phyloP scores from a whole-genome alignment of 2,797 vertebrate species.

The Pipistrellus nathusii region DNA sequence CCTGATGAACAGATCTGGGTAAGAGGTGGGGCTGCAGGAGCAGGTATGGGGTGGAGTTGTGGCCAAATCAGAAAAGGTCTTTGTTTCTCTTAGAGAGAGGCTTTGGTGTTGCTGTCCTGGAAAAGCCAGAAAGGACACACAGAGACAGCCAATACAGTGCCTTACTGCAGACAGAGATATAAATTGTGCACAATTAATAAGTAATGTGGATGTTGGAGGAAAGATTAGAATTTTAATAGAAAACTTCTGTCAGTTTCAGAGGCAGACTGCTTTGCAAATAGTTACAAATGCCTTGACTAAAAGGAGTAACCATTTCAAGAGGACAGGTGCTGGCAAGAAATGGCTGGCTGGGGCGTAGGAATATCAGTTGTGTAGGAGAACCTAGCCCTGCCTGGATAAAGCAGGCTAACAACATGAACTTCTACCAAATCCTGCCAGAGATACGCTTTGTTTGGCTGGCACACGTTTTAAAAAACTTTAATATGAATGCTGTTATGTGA shows the following conservation, averaged over 20 bases:
- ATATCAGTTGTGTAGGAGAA: not conserved
- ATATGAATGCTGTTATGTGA: not conserved
- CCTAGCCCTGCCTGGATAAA: not conserved
- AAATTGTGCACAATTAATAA: not conserved
- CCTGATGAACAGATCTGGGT: not conserved
- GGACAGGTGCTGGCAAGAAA: not conserved
- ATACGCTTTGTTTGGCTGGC: not conserved
- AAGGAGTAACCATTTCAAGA: not conserved
- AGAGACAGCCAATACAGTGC: not conserved
- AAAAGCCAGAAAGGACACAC: not conserved
- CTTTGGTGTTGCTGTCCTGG: not conserved
- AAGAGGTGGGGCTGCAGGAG: no score
- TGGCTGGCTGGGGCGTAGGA: accelerated
- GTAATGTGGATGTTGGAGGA: not conserved
- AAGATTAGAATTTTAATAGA: not conserved
- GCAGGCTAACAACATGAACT: not conserved
- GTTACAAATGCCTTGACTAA: not conserved
- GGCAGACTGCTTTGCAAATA: not conserved
- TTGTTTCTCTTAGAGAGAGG: not conserved
- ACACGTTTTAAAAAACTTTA: not conserved
- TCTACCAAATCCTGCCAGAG: not conserved
- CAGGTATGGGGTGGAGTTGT: not conserved
- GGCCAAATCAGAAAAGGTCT: not conserved
- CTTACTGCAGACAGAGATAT: not conserved
- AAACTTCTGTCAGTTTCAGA: not conserved